Conservation (phyloP, 1,140 invertebrate species). For the Lucilia sericata region DNA sequence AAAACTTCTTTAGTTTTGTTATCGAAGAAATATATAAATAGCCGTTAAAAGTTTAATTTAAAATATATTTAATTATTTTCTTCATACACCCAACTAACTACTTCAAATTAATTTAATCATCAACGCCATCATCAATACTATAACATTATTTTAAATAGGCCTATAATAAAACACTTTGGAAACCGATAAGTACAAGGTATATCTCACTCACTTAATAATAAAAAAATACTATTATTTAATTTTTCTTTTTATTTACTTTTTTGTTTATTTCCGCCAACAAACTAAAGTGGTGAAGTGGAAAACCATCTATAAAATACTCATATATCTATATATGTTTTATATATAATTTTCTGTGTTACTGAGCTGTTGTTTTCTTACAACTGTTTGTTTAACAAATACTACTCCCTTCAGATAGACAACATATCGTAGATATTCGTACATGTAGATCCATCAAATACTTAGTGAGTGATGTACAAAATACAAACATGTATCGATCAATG, state of each 20-base stretch:
- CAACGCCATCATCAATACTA: neutral
- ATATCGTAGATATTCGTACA: neutral
- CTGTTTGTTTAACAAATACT: neutral
- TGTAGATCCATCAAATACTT: neutral
- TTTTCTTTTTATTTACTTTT: neutral
- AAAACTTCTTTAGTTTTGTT: constrained; percentile 1
- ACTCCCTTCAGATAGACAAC: neutral
- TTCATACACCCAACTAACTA: no score
- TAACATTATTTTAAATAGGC: neutral
- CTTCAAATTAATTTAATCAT: constrained; percentile 7
- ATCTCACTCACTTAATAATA: no score
- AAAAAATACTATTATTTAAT: neutral
- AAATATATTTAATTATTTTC: neutral
- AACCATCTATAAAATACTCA: neutral
- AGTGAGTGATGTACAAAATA: neutral
- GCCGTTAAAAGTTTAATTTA: neutral
- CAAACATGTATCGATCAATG: neutral
- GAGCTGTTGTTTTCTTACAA: neutral
- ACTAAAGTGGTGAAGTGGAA: neutral
- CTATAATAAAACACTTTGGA: neutral
- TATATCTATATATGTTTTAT: neutral
- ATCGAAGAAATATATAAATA: neutral
- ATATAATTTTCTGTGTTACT: neutral
- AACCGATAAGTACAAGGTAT: neutral
- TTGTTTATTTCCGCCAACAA: neutral